Conservation (phyloP, 2,888 invertebrate genomes). For the Machimus atricapillus region DNA sequence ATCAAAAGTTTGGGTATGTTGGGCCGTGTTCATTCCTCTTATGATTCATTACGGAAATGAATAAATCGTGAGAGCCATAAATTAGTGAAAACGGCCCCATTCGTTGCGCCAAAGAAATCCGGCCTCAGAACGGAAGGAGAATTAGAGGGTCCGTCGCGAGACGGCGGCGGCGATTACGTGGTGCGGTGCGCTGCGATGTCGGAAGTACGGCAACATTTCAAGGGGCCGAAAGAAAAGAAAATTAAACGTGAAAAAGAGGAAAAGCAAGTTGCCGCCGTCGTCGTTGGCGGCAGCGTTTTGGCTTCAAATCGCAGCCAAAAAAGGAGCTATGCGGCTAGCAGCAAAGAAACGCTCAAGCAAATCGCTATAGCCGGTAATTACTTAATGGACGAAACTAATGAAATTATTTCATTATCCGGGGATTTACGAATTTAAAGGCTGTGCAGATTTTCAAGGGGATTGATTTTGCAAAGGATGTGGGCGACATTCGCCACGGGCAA, state of each 20-base stretch:
- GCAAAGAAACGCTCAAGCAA: background rate
- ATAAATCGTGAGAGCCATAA: conserved; percentile 28
- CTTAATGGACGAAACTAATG: conserved; percentile 6
- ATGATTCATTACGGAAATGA: conserved; percentile 23
- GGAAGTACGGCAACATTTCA: background rate
- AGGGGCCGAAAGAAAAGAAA: background rate
- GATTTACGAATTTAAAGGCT: background rate
- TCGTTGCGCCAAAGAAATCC: conserved; percentile 8
- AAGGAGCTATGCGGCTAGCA: background rate
- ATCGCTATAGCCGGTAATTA: background rate
- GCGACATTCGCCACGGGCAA: background rate
- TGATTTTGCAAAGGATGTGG: background rate
- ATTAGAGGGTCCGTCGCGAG: background rate
- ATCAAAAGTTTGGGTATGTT: background rate
- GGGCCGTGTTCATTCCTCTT: background rate
- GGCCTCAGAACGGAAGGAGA: background rate
- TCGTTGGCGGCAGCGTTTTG: background rate
- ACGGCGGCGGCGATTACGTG: conserved; percentile 10
- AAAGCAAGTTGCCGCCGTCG: background rate
- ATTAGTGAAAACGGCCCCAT: conserved; percentile 15
- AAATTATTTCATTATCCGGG: background rate
- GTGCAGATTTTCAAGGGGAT: background rate
- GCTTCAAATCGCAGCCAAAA: background rate
- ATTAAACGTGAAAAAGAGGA: background rate
- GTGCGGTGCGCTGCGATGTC: background rate